A percentile compares a stretch with the other conserved stretches of the same genome.
phyloP scores from a whole-genome alignment of 2,797 vertebrate genomes.

The Schizopygopsis malacanthus region DNA sequence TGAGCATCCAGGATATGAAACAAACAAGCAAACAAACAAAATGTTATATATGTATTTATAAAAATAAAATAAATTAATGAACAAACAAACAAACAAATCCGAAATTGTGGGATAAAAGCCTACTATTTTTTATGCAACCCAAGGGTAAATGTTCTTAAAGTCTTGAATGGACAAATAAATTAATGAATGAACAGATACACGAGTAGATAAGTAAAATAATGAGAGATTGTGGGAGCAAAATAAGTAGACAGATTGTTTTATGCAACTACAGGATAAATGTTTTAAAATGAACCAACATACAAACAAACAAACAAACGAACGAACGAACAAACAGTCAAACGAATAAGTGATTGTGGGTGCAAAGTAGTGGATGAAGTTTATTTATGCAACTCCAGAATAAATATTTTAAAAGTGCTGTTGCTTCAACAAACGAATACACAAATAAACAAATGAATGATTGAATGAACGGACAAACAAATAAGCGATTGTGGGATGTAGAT shows the following conservation, averaged over 20 bases:
- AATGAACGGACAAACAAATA: neutral
- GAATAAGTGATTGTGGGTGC: neutral
- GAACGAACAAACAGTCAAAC: fast-evolving
- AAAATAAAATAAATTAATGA: neutral
- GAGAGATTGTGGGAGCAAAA: neutral
- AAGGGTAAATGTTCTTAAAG: neutral
- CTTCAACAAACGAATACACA: neutral
- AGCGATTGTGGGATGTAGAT: neutral
- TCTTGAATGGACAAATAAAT: neutral
- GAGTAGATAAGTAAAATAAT: neutral
- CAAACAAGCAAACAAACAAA: no score
- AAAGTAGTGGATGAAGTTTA: neutral
- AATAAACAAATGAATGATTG: neutral
- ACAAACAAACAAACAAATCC: neutral
- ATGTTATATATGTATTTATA: no score
- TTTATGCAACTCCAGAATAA: neutral
- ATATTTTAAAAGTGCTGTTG: neutral
- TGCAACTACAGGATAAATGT: neutral
- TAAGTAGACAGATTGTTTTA: neutral
- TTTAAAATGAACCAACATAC: neutral
- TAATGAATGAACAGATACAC: neutral
- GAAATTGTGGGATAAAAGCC: no score
- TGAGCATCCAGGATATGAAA: no score
- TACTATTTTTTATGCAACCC: no score
- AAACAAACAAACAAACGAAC: neutral